Evolutionary conservation across 2,888 invertebrate species (phyloP), one percentile per base, ranked within the genome.

Genomic region (Ectobius pallidus): DNA sequence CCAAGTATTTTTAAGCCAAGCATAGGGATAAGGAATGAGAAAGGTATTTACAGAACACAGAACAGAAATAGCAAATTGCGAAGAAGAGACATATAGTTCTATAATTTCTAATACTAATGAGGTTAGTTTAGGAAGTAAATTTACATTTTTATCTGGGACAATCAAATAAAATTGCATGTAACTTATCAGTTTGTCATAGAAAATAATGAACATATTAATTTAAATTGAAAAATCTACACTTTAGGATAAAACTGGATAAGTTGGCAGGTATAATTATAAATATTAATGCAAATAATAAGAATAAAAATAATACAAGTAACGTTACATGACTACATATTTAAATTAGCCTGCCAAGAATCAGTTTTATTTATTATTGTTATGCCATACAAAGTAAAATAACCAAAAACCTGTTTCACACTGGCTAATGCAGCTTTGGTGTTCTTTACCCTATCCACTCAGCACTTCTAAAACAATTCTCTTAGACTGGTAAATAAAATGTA

Each of bases 341-440:
- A 58, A 58, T 58, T 58, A 30, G 58, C 58, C 58, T 58, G 58
- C 30, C 58, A 58, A 58, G 58, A 58, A 58, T 69, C 61, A 69
- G 16, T 39, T 69, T 69, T 69, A 69, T 69, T 69, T 55, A 52
- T 69, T 52, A 39, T 69, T 22, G 42, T 69, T 58, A 61, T 58
- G 20, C 25, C 61, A 42, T 69, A 69, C 69, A 69, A 69, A 69
- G 55, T 69, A 69, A 55, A 49, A 61, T 69, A 69, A 69, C 69
- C 69, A 55, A 69, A 62, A 65, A 27, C 20, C 46, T 46, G 20
- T 4, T 25, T 61, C 11, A 34, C 34, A 34, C 34, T 6, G n/a
- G 30, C 58, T 18, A n/a, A 44, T 30, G 27, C 42, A 39, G 30
- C 46, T 68, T 68, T 68, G 67, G 67, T 68, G 67, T 68, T 68